Percentiles rank a stretch among this genome's conserved stretches.
These are phyloP conservation scores for Sarcophaga rosellei DNA, from an alignment of 2,888 invertebrate species.

Conservation along the genomic window DNA sequence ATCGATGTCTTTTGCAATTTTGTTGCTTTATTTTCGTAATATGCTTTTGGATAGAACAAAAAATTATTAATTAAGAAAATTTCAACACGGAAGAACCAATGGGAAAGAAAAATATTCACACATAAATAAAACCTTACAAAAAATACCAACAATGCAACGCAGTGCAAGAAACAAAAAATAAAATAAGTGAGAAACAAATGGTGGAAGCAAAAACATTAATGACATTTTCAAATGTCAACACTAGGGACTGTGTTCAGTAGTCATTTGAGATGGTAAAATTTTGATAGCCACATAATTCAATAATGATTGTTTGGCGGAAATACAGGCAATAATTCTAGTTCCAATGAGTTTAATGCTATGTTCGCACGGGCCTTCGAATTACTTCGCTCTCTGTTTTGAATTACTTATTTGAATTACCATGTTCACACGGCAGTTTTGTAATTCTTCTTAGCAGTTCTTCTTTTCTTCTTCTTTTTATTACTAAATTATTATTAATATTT, in stretches of 20 bases:
- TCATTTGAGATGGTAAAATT: slow-evolving; percentile 15
- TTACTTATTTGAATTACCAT: no score
- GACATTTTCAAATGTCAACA: slow-evolving; percentile 43
- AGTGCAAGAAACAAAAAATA: slow-evolving; percentile 47
- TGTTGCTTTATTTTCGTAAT: slow-evolving; percentile 29
- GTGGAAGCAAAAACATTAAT: slow-evolving; percentile 50
- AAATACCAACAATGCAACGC: slow-evolving; percentile 66
- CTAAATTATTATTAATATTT: no score
- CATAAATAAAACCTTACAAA: slow-evolving; percentile 68
- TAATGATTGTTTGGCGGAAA: no score
- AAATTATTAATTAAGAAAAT: slow-evolving; percentile 56
- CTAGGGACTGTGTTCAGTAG: slow-evolving; percentile 9
- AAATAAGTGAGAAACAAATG: slow-evolving; percentile 38
- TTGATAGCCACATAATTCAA: background rate
- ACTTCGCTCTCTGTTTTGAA: no score
- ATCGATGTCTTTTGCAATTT: slow-evolving; percentile 32
- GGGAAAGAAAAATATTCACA: slow-evolving; percentile 67
- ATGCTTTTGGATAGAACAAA: slow-evolving; percentile 56
- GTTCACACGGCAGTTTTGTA: no score
- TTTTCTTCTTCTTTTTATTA: no score
- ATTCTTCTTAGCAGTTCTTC: no score
- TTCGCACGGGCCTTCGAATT: no score
- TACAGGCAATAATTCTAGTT: no score
- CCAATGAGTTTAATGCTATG: no score
- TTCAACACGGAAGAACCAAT: slow-evolving; percentile 62